phyloP scores from a whole-genome alignment of 2,113 vertebrate species.

The Carollia perspicillata region DNA sequence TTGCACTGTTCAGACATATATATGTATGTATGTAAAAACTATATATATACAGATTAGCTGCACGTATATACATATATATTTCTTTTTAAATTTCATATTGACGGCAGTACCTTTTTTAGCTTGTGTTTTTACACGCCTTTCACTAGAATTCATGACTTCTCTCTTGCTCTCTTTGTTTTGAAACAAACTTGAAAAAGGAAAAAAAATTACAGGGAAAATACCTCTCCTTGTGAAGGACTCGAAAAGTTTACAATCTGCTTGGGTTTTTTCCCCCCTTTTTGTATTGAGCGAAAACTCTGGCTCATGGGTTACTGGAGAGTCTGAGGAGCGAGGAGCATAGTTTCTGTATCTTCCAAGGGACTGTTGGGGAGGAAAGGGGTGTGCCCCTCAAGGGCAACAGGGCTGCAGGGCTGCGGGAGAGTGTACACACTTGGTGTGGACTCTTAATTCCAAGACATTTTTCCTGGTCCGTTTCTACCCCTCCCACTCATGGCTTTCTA shows the following conservation, averaged over 20 bases:
- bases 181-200: conserved; percentile 70
- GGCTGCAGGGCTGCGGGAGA: not conserved
- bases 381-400: not conserved
- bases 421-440: not conserved
- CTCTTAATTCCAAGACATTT: not conserved
- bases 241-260: conserved; percentile 71
- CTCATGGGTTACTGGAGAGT: conserved; percentile 55
- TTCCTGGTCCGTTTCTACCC: not conserved
- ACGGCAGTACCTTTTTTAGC: conserved; percentile 75
- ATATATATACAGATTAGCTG: conserved; percentile 77
- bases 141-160: conserved; percentile 67
- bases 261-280: conserved; percentile 58
- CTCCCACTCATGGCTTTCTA: not conserved
- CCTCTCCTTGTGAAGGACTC: conserved; percentile 73
- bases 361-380: not conserved
- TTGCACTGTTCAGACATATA: conserved; percentile 81
- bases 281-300: conserved; percentile 58
- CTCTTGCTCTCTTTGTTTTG: conserved; percentile 73
- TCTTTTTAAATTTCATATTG: conserved; percentile 79
- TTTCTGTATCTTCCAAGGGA: conserved; percentile 41
- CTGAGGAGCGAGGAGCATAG: conserved; percentile 53
- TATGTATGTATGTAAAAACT: conserved; percentile 81
- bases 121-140: conserved; percentile 75
- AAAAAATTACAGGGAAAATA: conserved; percentile 73
- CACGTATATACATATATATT: conserved; percentile 79